These are phyloP conservation scores for Listronotus bonariensis DNA, from an alignment of 1,140 invertebrate genomes.

Conservation along the genomic window DNA sequence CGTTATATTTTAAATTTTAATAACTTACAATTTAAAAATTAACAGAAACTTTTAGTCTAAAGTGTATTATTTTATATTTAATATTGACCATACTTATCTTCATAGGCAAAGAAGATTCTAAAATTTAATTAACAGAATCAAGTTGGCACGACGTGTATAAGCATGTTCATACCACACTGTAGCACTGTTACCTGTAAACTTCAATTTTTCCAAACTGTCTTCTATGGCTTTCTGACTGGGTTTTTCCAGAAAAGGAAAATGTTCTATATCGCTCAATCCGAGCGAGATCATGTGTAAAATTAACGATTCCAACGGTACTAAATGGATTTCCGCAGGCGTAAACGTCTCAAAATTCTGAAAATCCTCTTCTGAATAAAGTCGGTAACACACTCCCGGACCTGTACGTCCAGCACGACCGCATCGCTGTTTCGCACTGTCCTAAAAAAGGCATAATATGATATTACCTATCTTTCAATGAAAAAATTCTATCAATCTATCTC, in stretches of 20 bases:
- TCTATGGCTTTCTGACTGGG: constrained; percentile 84
- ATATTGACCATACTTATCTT: too few relatives aligned
- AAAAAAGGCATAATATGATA: too few relatives aligned
- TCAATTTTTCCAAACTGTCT: constrained; percentile 82
- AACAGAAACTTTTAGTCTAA: too few relatives aligned
- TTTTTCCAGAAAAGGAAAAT: constrained; percentile 95
- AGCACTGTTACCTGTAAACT: constrained; percentile 74
- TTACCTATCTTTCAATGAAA: too few relatives aligned
- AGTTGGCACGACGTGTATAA: too few relatives aligned
- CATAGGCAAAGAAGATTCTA: too few relatives aligned
- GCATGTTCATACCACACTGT: too few relatives aligned
- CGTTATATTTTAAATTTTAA: too few relatives aligned
- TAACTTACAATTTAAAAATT: too few relatives aligned
- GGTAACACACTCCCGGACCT: constrained; percentile 76
- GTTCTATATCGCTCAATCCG: constrained; percentile 86
- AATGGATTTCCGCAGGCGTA: constrained; percentile 74
- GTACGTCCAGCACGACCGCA: constrained; percentile 85
- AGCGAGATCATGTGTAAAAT: constrained; percentile 94
- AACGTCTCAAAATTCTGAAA: constrained; percentile 74
- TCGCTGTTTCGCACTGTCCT: constrained; percentile 93
- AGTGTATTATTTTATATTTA: too few relatives aligned
- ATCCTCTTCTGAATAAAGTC: constrained; percentile 83
- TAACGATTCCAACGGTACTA: constrained; percentile 88
- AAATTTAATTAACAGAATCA: too few relatives aligned
- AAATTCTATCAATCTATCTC: not conserved